Evolutionary conservation across 1,140 invertebrate species (phyloP).

Genomic region (Sycophila sp.): DNA sequence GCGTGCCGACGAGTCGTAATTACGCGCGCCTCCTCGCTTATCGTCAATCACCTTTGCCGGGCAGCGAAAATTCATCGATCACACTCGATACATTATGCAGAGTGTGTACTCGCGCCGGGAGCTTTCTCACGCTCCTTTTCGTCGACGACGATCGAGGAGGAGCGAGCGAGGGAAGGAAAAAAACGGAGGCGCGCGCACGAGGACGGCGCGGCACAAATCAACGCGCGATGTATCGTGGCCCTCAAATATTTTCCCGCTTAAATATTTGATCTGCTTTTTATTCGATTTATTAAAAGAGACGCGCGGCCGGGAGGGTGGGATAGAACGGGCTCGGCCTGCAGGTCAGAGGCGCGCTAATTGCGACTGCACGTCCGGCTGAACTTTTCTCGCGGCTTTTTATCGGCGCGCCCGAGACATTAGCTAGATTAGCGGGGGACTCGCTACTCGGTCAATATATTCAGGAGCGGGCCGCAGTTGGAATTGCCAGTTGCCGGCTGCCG

Average conservation of each 20-base stretch:
- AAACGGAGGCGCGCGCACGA: not conserved
- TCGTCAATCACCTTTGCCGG: slow-evolving; percentile 40
- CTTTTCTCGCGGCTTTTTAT: too few relatives aligned
- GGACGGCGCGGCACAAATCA: not conserved
- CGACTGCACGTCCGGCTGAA: too few relatives aligned
- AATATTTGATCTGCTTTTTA: slow-evolving; percentile 60
- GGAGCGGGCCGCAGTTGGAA: slow-evolving; percentile 40
- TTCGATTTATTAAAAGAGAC: slow-evolving; percentile 60
- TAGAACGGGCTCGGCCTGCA: too few relatives aligned
- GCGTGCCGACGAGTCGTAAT: slow-evolving; percentile 57
- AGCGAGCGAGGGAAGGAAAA: not conserved
- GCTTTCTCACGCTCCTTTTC: slow-evolving; percentile 35
- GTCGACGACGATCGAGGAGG: not conserved
- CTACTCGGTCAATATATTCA: slow-evolving; percentile 56
- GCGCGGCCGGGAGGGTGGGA: too few relatives aligned
- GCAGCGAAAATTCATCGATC: slow-evolving; percentile 20
- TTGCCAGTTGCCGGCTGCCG: slow-evolving; percentile 31
- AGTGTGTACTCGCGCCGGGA: slow-evolving; percentile 19
- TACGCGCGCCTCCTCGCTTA: slow-evolving; percentile 43
- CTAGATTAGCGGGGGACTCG: slow-evolving; percentile 41
- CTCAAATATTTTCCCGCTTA: slow-evolving; percentile 59
- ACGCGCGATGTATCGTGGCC: not conserved
- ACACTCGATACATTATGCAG: slow-evolving; percentile 29
- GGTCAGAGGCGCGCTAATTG: slow-evolving; percentile 22
- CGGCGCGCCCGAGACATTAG: not conserved